Evolutionary conservation across 2,113 vertebrate species (phyloP), one percentile per base, ranked within the genome.

Genomic region (Pangasianodon hypophthalmus): DNA sequence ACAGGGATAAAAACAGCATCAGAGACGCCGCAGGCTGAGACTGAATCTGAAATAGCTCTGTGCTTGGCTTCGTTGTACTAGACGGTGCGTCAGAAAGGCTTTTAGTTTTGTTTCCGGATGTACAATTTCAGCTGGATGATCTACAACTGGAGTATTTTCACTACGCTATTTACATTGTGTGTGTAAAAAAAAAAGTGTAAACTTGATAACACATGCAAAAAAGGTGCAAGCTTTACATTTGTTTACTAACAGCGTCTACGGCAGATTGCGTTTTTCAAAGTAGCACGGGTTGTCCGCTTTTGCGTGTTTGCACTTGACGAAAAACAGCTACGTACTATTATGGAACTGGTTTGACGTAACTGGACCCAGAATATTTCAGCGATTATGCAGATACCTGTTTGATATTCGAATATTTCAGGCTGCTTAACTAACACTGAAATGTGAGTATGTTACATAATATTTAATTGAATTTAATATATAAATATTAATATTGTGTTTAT

Each of bases 1-100:
- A 58, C 13, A 2, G n/a, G 50, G 32, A 64, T 79, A 79, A 89
- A 85, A 52, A 69, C 69, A 37, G 69, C 88, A 64, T 85, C 83
- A 19, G 71, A 77, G 82, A 52, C 29, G 1, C 67, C 16, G 14
- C 29, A 26, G 46, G 48, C 54, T 10, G 69, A 56, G 41, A 24
- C 37, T 0, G 32, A 16, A 54, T 56, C 81, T 16, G 37, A 84
- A 75, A 73, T 32, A 88, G 80, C 62, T 44, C 79, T 10, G 60
- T 3, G 32, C 24, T 19, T 32, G 64, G 80, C 50, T 13, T 4
- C 3, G 9, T 26, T 56, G 8, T 62, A 46, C 18, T 18, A 56
- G 6, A n/a, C 62, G 11, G 9, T 44, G 24, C 10, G 8, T 62
- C 73, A 62, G 54, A 24, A 46, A 18, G 79, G 46, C 24, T 50